A percentile compares a stretch with the other conserved stretches of the same genome.
phyloP scores from a whole-genome alignment of 1,140 invertebrate species.

The Brachionus sp. region DNA sequence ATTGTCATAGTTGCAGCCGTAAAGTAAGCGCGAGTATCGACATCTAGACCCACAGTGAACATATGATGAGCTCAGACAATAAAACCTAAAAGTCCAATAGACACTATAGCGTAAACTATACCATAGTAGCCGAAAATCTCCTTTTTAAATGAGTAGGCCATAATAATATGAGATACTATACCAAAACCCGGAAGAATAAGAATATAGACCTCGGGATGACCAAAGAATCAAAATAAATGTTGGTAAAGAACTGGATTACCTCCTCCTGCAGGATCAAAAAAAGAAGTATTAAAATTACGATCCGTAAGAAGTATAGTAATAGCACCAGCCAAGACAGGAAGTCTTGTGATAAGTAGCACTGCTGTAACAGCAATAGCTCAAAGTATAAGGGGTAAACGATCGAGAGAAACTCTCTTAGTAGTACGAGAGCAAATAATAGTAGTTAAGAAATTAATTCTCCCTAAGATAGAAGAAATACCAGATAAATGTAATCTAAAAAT shows the following conservation, averaged over 20 bases:
- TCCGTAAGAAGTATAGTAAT: conserved; percentile 71
- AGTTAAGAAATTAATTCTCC: conserved; percentile 66
- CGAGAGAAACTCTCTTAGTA: conserved; percentile 58
- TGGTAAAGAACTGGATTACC: conserved; percentile 71
- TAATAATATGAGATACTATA: conserved; percentile 50
- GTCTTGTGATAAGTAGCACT: conserved; percentile 65
- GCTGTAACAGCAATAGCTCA: conserved; percentile 70
- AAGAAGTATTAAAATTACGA: conserved; percentile 69
- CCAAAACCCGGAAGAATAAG: conserved; percentile 63
- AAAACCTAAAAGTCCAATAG: conserved; percentile 58
- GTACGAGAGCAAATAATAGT: conserved; percentile 59
- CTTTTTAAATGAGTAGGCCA: conserved; percentile 48
- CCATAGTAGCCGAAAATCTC: conserved; percentile 49
- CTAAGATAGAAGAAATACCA: conserved; percentile 68
- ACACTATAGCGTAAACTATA: conserved; percentile 56
- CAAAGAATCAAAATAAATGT: conserved; percentile 77
- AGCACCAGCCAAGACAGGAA: conserved; percentile 70
- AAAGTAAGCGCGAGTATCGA: background rate
- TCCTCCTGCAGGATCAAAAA: conserved; percentile 68
- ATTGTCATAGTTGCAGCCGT: background rate
- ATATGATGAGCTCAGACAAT: conserved; percentile 52
- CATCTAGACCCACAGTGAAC: background rate
- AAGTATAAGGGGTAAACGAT: conserved; percentile 63
- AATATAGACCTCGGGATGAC: conserved; percentile 74
- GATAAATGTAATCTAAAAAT: conserved; percentile 72